Percentiles rank a stretch among this genome's conserved stretches.
These are phyloP conservation scores for Unio delphinus DNA, from an alignment of 2,888 invertebrate genomes.

Conservation along the genomic window DNA sequence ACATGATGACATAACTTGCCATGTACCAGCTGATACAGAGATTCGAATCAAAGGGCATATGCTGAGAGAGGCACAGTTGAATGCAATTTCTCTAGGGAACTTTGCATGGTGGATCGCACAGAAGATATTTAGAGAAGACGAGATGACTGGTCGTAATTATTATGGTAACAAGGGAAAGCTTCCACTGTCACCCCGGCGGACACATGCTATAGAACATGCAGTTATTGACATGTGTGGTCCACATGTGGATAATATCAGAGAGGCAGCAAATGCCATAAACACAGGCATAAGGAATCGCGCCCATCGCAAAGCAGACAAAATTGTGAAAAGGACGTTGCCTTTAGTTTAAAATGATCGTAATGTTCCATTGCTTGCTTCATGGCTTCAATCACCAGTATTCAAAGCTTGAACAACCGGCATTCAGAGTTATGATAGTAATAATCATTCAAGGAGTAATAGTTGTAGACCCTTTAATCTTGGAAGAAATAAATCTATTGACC, in stretches of 20 bases:
- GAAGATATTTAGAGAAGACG: not conserved
- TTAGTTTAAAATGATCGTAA: too few species aligned
- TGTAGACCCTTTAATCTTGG: too few species aligned
- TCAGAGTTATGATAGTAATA: too few species aligned
- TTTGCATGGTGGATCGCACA: slow-evolving; percentile 5
- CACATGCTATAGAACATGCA: slow-evolving; percentile 8
- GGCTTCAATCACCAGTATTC: too few species aligned
- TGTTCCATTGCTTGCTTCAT: too few species aligned
- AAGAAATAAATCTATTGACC: too few species aligned
- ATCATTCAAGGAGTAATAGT: too few species aligned
- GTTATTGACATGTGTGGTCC: slow-evolving; percentile 4
- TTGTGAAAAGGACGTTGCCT: not conserved
- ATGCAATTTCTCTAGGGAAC: slow-evolving; percentile 1
- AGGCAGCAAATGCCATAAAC: not conserved
- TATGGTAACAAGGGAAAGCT: slow-evolving; percentile 1
- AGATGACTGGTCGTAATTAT: slow-evolving; percentile 5
- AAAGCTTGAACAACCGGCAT: too few species aligned
- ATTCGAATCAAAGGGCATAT: not conserved
- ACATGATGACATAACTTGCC: not conserved
- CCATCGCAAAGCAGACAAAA: not conserved
- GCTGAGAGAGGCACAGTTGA: not conserved
- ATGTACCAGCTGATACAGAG: slow-evolving; percentile 5
- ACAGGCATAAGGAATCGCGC: slow-evolving; percentile 3
- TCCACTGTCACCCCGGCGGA: slow-evolving; percentile 5
- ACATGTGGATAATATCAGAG: not conserved